Conservation (phyloP, 2,888 invertebrate species). For the Lasioglossum leucozonium region DNA sequence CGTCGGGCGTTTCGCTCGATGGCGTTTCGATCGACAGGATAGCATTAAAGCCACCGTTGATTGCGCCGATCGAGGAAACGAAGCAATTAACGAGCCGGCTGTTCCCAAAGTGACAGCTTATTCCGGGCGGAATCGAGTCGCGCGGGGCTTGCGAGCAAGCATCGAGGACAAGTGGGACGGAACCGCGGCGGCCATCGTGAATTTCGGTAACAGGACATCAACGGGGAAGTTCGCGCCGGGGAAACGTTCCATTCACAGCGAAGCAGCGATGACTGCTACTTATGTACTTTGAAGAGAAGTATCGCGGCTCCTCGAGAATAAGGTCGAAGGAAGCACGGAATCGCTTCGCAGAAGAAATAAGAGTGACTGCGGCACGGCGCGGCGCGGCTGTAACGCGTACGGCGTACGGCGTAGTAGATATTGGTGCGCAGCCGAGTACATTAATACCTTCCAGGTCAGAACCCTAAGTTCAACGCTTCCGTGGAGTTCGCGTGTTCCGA, state of each 20-base stretch:
- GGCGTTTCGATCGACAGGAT: conserved; percentile 43
- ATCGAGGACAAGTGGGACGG: neutral
- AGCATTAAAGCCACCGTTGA: conserved; percentile 28
- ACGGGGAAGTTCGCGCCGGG: neutral
- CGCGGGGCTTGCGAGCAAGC: neutral
- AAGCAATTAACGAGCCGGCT: conserved; percentile 12
- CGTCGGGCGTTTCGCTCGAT: conserved; percentile 12
- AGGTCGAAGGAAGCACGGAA: neutral
- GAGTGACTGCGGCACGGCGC: neutral
- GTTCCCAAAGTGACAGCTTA: conserved; percentile 12
- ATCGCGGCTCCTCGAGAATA: neutral
- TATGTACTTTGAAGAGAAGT: neutral
- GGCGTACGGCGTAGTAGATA: neutral
- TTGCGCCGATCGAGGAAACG: conserved; percentile 11
- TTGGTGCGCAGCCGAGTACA: conserved; percentile 11
- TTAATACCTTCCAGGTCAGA: conserved; percentile 19
- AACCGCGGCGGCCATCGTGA: neutral
- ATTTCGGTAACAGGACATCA: neutral
- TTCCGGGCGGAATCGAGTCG: neutral
- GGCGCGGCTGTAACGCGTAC: no score
- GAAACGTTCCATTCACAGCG: neutral
- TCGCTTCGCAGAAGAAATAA: neutral
- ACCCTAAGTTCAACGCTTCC: conserved; percentile 10
- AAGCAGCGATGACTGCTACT: neutral
- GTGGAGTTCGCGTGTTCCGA: conserved; percentile 13